Conservation (phyloP, 2,797 vertebrate species). For the Chrysocyon brachyurus region DNA sequence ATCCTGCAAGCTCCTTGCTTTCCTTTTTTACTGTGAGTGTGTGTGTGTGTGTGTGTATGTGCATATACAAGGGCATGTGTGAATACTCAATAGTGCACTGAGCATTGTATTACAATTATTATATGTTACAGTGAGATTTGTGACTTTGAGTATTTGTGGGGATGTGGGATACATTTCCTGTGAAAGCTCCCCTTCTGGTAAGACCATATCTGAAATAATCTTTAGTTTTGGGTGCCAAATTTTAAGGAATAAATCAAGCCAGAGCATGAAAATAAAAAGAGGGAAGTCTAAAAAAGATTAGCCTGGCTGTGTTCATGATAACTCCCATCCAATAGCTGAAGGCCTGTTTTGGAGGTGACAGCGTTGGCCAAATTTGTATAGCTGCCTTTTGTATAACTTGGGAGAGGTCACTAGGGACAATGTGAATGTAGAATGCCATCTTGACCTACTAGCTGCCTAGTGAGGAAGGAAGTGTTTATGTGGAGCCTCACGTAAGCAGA, state of each 20-base stretch:
- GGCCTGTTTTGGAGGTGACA: neutral
- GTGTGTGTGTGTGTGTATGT: neutral
- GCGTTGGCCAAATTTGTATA: neutral
- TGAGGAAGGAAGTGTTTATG: neutral
- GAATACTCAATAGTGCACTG: neutral
- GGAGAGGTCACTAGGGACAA: neutral
- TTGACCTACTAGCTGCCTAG: neutral
- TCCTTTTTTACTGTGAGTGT: neutral
- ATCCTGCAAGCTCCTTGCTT: neutral
- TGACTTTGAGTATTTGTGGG: neutral
- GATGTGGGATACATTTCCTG: neutral
- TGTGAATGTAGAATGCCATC: neutral
- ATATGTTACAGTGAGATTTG: neutral
- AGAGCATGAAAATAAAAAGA: neutral
- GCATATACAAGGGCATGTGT: neutral
- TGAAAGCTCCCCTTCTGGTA: neutral
- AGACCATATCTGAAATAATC: neutral
- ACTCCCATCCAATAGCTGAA: neutral
- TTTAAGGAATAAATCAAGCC: constrained; percentile 39
- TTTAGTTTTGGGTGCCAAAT: constrained; percentile 1
- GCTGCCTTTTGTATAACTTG: constrained; percentile 4
- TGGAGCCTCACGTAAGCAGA: neutral
- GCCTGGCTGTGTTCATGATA: neutral
- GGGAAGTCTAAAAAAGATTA: neutral
- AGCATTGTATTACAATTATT: neutral